Base-by-base conservation (phyloP, 2,797 vertebrate species). In the Enteromius unitaeniatus region DNA sequence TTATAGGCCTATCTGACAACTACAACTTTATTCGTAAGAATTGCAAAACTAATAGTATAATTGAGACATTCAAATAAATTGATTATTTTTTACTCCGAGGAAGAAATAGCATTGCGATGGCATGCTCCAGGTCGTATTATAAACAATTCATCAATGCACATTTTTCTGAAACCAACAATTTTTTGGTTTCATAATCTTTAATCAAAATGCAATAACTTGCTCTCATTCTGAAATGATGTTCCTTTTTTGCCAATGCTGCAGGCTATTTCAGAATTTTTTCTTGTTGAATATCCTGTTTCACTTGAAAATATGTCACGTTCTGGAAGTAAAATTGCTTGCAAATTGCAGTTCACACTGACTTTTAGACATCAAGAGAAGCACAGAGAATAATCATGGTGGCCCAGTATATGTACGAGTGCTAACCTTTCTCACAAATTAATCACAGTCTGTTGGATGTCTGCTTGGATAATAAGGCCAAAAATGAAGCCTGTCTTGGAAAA, bases 391-490 rank as follows among this genome's bases (percentile, higher is more conserved):
- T 42, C 47, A 55, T 19, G 49, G 64, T 42, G 51, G 78, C 31
- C 62, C 6, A 37, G 40, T 68, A 67, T 53, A 26, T 40, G 40
- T 0, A 23, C 1, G 13, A 62, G 68, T n/a, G 47, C 34, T 79
- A 79, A 40, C 6, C 67, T 73, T 72, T 69, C 31, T 67, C 14
- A 14, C 58, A 65, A 37, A 79, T 55, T 26, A 49, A 55, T 74
- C 19, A 64, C 26, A 79, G 31, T 49, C 75, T 78, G 19, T 42
- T 67, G 40, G 23, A 85, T 53, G n/a, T 73, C 70, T 60, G 26
- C 37, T 81, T 64, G 55, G 49, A 77, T 81, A 83, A 77, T 55
- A 31, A 23, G 28, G 51, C 72, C 72, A 77, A 72, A 77, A 70
- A 81, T 55, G 6, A 77, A 19, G 79, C 17, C 53, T 42, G 51